Evolutionary conservation across 2,888 invertebrate genomes (phyloP), one percentile per base, ranked within the genome.

Genomic region (Acanthosepion pharaonis): DNA sequence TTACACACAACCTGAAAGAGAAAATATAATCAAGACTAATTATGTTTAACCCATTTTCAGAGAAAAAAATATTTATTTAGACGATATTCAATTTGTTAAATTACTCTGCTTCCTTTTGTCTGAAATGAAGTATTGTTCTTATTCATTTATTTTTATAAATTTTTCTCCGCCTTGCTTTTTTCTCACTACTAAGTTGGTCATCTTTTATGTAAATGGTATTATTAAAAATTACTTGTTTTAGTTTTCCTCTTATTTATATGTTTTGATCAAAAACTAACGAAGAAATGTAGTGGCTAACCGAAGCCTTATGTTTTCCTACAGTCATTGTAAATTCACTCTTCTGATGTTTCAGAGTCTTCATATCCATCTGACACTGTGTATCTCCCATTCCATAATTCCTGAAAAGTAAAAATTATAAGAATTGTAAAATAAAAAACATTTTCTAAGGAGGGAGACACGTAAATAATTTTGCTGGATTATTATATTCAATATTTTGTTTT

Each of bases 291-390:
- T 48, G 0, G 96, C 96, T 96, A 96, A 97, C 97, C 18, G 96
- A 98, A 3, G 99, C 99, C 25, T 98, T 98, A 97, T 99, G 99
- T 97, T 99, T 99, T 94, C 99, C 99, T 91, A 99, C 99, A 25
- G 98, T 98, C 99, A 99, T 99, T 64, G 98, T 99, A 97, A 99
- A 98, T 98, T 99, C 99, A 97, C 99, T 99, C 97, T 98, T 98
- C 97, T 99, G 99, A 97, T 99, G 98, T 96, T 99, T 98, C 94
- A 99, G 98, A 59, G 99, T 98, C 97, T 98, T 98, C 96, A 99
- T 98, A 97, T 99, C 98, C 96, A 98, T 99, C 96, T 98, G 98
- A 95, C 99, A 98, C 97, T 99, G 98, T 93, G 99, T 98, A 97
- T 99, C 99, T 78, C 98, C 98, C 95, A 99, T 98, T 64, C 99